A percentile compares a stretch with the other conserved stretches of the same genome.
These are phyloP conservation scores for Spinus pinus DNA, from an alignment of 2,797 vertebrate genomes.

Conservation along the genomic window DNA sequence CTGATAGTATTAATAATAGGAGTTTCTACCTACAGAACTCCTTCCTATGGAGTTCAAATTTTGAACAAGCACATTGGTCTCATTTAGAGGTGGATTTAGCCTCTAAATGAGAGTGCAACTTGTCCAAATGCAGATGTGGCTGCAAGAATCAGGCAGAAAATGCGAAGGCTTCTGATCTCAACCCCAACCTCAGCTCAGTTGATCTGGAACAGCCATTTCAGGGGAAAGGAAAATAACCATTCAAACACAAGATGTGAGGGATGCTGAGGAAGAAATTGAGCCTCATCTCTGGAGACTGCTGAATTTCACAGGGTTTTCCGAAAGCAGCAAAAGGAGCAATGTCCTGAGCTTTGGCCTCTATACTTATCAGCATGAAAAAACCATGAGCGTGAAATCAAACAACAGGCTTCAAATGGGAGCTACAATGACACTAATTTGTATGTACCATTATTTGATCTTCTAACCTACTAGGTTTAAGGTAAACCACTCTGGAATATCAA, in stretches of 20 bases:
- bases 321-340: background rate
- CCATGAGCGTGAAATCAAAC: conserved; percentile 52
- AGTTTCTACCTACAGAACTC: background rate
- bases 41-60: background rate
- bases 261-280: background rate
- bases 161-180: background rate
- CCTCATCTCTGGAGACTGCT: background rate
- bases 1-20: background rate
- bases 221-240: background rate
- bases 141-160: background rate
- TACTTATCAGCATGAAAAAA: conserved; percentile 32
- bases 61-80: background rate
- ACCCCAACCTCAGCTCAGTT: background rate
- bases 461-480: conserved; percentile 67
- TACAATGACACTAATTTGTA: conserved; percentile 52
- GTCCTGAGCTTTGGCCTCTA: background rate
- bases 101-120: background rate
- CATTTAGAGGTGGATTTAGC: conserved; percentile 15
- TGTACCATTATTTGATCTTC: conserved; percentile 61
- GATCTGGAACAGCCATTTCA: background rate
- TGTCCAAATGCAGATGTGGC: background rate
- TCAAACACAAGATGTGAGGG: background rate
- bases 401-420: conserved; percentile 48
- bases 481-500: conserved; percentile 64
- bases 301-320: background rate